These are phyloP conservation scores for Chrysogorgia sp. DNA, from an alignment of 92 coral and sea anemone genomes.

Conservation along the genomic window DNA sequence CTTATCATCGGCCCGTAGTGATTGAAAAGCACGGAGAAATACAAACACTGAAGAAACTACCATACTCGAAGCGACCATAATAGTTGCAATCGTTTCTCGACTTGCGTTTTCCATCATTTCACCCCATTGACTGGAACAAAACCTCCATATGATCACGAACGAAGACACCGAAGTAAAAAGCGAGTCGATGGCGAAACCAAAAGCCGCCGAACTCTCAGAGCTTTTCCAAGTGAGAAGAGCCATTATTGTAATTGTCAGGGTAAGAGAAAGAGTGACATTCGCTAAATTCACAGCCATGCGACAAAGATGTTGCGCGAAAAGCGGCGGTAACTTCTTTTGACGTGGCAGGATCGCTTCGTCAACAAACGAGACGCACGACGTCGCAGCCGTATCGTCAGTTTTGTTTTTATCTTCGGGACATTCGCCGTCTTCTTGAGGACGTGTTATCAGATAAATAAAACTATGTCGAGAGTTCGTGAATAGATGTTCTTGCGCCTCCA, in stretches of 20 bases:
- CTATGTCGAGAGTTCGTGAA: constrained; percentile 4
- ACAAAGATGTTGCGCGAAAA: constrained; percentile 41
- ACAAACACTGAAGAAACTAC: constrained; percentile 57
- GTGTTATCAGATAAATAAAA: constrained; percentile 1
- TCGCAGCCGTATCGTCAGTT: not conserved
- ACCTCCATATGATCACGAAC: constrained; percentile 68
- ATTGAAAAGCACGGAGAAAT: constrained; percentile 40
- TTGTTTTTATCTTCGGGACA: not conserved
- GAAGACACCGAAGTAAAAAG: constrained; percentile 68
- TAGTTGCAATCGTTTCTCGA: constrained; percentile 54
- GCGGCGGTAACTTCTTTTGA: constrained; percentile 19
- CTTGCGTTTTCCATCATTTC: constrained; percentile 41
- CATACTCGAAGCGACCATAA: constrained; percentile 54
- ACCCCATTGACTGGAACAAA: constrained; percentile 47
- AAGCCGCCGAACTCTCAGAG: constrained; percentile 72
- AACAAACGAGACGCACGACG: constrained; percentile 33
- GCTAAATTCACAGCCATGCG: constrained; percentile 48
- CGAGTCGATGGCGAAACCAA: constrained; percentile 76
- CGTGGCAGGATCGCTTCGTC: constrained; percentile 34
- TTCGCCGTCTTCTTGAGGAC: constrained; percentile 18
- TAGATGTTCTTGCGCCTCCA: no score
- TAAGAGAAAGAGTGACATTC: constrained; percentile 51
- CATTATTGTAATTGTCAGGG: constrained; percentile 50
- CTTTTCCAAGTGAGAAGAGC: constrained; percentile 54
- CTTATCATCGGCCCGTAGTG: constrained; percentile 31